Evolutionary conservation across 2,113 vertebrate genomes (phyloP).

Genomic region (Melierax canorus): DNA sequence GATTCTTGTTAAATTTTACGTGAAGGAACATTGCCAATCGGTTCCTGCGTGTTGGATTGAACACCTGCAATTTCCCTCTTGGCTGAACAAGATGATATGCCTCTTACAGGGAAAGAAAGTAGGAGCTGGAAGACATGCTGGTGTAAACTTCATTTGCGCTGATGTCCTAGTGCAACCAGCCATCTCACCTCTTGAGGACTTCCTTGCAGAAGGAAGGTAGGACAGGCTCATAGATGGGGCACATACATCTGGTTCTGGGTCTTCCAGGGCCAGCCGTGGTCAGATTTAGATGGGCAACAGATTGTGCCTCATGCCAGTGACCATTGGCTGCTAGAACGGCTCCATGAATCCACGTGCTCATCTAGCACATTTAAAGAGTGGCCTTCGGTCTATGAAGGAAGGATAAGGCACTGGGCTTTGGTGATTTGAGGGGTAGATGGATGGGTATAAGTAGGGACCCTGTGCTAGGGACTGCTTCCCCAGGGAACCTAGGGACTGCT

Average conservation of each 20-base stretch:
- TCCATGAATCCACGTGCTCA: neutral
- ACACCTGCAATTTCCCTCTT: slow-evolving; percentile 49
- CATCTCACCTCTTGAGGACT: neutral
- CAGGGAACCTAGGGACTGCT: neutral
- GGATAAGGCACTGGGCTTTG: neutral
- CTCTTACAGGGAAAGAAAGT: neutral
- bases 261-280: neutral
- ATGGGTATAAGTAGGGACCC: neutral
- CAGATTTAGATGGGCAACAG: neutral
- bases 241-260: rapidly evolving
- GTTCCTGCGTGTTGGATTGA: neutral
- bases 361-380: neutral
- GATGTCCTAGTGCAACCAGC: neutral
- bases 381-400: neutral
- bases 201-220: neutral
- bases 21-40: neutral
- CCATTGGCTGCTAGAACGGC: neutral
- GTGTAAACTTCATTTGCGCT: neutral
- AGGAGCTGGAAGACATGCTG: neutral
- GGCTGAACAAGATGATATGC: neutral
- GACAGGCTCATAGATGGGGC: neutral
- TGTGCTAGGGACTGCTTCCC: neutral
- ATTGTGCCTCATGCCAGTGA: neutral
- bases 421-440: neutral
- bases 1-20: slow-evolving; percentile 50